Conservation (phyloP, 2,888 invertebrate species). For the Hylaea fasciaria region DNA sequence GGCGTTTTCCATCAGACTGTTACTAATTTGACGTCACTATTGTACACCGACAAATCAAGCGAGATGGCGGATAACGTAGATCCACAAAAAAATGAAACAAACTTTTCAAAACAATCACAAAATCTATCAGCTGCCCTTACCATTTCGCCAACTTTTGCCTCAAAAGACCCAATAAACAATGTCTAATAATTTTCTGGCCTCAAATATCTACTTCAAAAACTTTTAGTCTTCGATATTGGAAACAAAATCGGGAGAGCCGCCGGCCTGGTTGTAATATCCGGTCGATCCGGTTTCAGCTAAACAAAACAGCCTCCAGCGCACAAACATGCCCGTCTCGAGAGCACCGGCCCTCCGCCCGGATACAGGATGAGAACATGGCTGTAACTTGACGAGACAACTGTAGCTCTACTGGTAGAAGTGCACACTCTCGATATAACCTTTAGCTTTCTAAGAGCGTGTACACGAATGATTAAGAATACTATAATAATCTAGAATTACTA, state of each 20-base stretch:
- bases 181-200: background rate
- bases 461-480: too few species aligned
- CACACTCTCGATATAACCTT: too few species aligned
- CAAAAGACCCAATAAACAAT: background rate
- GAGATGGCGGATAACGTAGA: too few species aligned
- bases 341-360: background rate
- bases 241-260: constrained; percentile 40
- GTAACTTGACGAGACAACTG: too few species aligned
- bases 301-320: constrained; percentile 48
- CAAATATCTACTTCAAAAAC: constrained; percentile 19
- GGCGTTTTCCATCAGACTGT: too few species aligned
- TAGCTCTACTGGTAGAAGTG: background rate
- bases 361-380: too few species aligned
- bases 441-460: too few species aligned
- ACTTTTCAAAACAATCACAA: too few species aligned
- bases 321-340: constrained; percentile 23
- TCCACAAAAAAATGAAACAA: too few species aligned
- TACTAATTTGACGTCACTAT: too few species aligned
- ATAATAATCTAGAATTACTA: too few species aligned
- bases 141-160: background rate
- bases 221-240: constrained; percentile 43
- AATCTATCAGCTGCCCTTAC: background rate
- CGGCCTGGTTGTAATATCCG: constrained; percentile 64
- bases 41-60: too few species aligned
- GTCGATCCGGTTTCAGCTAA: constrained; percentile 56